A percentile compares a stretch with the other conserved stretches of the same genome.
Evolutionary conservation across 2,888 invertebrate species (phyloP).

Genomic region (Drosophila putrida): DNA sequence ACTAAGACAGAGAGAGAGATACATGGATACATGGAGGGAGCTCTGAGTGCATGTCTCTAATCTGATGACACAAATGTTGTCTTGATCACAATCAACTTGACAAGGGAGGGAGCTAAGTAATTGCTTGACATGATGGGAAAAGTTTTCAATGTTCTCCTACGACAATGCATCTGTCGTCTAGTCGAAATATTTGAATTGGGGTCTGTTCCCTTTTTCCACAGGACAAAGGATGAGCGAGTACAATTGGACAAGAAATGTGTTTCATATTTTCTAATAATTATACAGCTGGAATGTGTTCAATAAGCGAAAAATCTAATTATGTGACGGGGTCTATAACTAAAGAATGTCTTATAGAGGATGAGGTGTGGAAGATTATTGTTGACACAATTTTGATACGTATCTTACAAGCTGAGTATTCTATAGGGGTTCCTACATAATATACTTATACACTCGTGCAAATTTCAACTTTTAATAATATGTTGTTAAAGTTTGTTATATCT

Average conservation of each 20-base stretch:
- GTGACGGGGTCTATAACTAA: neutral
- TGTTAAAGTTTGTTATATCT: neutral
- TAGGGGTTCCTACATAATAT: no score
- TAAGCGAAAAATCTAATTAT: constrained; percentile 3
- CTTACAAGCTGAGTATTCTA: neutral
- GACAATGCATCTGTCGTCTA: constrained; percentile 32
- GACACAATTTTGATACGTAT: constrained; percentile 12
- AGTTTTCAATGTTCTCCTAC: constrained; percentile 23
- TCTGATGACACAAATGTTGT: constrained; percentile 71
- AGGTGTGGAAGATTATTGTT: neutral
- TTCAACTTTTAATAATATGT: neutral
- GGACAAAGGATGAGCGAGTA: constrained; percentile 15
- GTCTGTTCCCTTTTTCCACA: neutral
- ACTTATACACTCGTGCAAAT: neutral
- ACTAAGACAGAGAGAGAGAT: neutral
- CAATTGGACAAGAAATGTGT: constrained; percentile 31
- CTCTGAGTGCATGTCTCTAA: constrained; percentile 41
- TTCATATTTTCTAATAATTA: constrained; percentile 18
- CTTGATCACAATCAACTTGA: constrained; percentile 64
- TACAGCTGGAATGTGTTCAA: constrained; percentile 32
- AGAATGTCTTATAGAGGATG: neutral
- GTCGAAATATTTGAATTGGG: constrained; percentile 24
- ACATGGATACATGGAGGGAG: neutral
- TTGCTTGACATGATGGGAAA: constrained; percentile 52
- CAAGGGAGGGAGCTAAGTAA: constrained; percentile 42